These are phyloP conservation scores for Chamaetylas fuelleborni DNA, from an alignment of 2,113 vertebrate genomes.

Conservation along the genomic window DNA sequence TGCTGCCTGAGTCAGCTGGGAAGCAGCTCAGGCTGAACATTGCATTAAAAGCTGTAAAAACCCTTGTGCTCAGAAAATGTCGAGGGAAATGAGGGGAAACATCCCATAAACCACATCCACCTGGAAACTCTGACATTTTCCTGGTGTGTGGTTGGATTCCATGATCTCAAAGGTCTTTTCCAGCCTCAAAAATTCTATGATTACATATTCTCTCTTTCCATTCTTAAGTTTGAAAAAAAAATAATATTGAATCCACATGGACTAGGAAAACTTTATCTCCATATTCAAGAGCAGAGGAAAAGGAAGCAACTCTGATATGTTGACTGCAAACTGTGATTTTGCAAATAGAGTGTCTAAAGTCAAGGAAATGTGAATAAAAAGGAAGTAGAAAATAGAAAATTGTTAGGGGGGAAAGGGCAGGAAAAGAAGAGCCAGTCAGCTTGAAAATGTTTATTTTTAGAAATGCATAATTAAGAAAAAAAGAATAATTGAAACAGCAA, in stretches of 20 bases:
- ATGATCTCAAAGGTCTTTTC: not conserved
- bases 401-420: not conserved
- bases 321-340: not conserved
- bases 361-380: not conserved
- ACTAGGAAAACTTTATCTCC: not conserved
- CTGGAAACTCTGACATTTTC: not conserved
- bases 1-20: not conserved
- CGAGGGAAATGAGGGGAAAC: not conserved
- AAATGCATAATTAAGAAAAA: not conserved
- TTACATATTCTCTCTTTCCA: not conserved
- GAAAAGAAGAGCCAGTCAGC: not conserved
- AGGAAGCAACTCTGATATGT: not conserved
- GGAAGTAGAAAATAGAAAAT: not conserved
- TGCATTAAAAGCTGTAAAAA: not conserved
- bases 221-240: not conserved
- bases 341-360: not conserved
- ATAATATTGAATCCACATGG: not conserved
- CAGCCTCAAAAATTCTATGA: not conserved
- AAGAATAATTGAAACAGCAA: not conserved
- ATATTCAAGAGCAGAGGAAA: not conserved
- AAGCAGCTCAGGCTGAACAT: not conserved
- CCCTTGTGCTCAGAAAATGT: not conserved
- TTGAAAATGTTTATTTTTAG: not conserved
- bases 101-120: not conserved
- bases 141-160: rapidly evolving